phyloP scores from a whole-genome alignment of 2,113 vertebrate species.

The Cettia cetti region DNA sequence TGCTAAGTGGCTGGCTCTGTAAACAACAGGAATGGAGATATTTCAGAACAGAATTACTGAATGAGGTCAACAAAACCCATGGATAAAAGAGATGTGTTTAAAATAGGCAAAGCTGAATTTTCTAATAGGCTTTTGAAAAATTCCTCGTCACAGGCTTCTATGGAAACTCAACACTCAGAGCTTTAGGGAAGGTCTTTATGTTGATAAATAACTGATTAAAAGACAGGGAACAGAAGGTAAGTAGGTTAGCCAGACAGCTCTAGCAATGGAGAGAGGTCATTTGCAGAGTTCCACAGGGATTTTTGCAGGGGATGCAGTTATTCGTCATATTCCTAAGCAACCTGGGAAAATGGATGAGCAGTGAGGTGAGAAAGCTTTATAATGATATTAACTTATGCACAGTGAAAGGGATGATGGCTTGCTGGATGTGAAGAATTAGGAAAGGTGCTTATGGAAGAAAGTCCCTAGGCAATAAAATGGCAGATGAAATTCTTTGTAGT shows the following conservation, averaged over 20 bases:
- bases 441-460: background rate
- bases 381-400: slow-evolving; percentile 31
- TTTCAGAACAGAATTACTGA: background rate
- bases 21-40: background rate
- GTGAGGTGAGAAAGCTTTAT: slow-evolving; percentile 2
- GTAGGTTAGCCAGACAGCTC: slow-evolving; percentile 27
- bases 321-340: slow-evolving; percentile 41
- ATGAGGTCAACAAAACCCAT: background rate
- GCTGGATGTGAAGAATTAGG: slow-evolving; percentile 1
- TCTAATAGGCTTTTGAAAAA: slow-evolving; percentile 35
- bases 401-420: slow-evolving; percentile 17
- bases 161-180: slow-evolving; percentile 11
- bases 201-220: slow-evolving; percentile 52
- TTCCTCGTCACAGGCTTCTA: slow-evolving; percentile 14
- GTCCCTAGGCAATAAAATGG: background rate
- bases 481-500: background rate
- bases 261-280: slow-evolving; percentile 20
- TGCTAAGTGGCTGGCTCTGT: background rate
- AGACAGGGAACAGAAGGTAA: slow-evolving; percentile 46
- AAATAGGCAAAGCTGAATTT: slow-evolving; percentile 35
- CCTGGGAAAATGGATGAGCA: background rate
- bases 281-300: slow-evolving; percentile 11
- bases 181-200: slow-evolving; percentile 36
- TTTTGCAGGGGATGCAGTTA: background rate
- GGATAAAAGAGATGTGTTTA: background rate